A percentile compares a stretch with the other conserved stretches of the same genome.
phyloP scores from a whole-genome alignment of 1,140 invertebrate species.

The Caenorhabditis inopinata region DNA sequence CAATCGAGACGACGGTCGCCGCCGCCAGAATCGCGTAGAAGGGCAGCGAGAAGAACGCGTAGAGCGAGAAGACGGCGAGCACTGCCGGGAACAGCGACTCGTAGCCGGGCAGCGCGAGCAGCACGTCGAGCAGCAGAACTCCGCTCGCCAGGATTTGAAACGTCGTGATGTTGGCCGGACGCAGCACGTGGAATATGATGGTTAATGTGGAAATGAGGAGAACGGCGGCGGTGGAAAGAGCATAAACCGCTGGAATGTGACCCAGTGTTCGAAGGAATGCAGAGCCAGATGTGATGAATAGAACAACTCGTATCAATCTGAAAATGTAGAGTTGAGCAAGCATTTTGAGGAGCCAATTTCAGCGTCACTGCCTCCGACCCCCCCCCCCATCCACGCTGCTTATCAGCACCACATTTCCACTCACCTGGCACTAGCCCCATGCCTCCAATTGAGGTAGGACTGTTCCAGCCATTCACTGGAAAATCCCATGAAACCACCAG shows the following conservation, averaged over 20 bases:
- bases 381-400: too few species aligned
- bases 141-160: neutral
- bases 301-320: constrained; percentile 11
- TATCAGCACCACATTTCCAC: neutral
- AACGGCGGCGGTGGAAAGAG: neutral
- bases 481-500: neutral
- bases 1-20: neutral
- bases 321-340: neutral
- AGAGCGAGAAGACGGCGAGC: neutral
- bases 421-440: constrained; percentile 14
- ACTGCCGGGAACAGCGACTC: neutral
- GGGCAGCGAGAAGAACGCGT: neutral
- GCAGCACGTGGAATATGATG: constrained; percentile 1
- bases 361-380: too few species aligned
- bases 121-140: neutral
- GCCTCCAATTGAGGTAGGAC: constrained; percentile 21
- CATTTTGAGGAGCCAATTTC: too few species aligned
- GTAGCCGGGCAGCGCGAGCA: neutral
- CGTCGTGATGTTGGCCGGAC: neutral
- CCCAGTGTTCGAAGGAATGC: constrained; percentile 21
- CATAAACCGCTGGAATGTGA: constrained; percentile 1
- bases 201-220: constrained; percentile 16
- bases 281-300: constrained; percentile 1
- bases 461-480: constrained; percentile 33
- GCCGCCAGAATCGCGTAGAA: constrained; percentile 14